Conservation (phyloP, 2,888 invertebrate genomes). For the Alitta virens region DNA sequence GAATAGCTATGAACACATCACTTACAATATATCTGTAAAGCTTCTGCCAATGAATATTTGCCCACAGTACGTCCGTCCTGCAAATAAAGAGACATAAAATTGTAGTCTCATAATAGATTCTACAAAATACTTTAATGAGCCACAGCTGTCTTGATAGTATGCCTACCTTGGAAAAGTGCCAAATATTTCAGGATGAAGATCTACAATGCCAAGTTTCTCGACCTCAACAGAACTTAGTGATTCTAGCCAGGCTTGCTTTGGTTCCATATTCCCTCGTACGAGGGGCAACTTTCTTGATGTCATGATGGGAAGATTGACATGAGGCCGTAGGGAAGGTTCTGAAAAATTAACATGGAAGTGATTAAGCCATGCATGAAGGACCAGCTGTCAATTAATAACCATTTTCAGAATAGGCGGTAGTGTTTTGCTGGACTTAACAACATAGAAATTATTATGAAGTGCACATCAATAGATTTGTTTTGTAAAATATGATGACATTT, state of each 20-base stretch:
- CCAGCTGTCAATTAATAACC: too few species aligned
- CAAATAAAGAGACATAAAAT: conserved; percentile 16
- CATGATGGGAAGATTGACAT: conserved; percentile 36
- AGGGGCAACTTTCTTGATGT: conserved; percentile 41
- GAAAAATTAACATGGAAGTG: too few species aligned
- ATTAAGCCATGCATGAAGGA: too few species aligned
- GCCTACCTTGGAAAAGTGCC: conserved; percentile 71
- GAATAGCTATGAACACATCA: conserved; percentile 25
- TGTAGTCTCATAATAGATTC: neutral
- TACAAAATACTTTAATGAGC: too few species aligned
- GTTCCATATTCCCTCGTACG: conserved; percentile 32
- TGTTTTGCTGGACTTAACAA: too few species aligned
- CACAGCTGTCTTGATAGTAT: neutral
- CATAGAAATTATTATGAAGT: too few species aligned
- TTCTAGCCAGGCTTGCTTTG: conserved; percentile 57
- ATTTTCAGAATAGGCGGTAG: too few species aligned
- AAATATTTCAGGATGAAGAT: conserved; percentile 86
- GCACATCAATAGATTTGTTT: too few species aligned
- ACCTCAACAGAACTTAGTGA: conserved; percentile 44
- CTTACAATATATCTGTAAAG: conserved; percentile 75
- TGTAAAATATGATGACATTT: too few species aligned
- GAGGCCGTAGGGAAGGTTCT: too few species aligned
- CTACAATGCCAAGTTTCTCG: conserved; percentile 71
- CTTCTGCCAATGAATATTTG: conserved; percentile 83
- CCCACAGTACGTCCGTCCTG: conserved; percentile 77